Evolutionary conservation across 2,797 vertebrate genomes (phyloP), one percentile per base, ranked within the genome.

Genomic region (Heteromormyrus szaboi): DNA sequence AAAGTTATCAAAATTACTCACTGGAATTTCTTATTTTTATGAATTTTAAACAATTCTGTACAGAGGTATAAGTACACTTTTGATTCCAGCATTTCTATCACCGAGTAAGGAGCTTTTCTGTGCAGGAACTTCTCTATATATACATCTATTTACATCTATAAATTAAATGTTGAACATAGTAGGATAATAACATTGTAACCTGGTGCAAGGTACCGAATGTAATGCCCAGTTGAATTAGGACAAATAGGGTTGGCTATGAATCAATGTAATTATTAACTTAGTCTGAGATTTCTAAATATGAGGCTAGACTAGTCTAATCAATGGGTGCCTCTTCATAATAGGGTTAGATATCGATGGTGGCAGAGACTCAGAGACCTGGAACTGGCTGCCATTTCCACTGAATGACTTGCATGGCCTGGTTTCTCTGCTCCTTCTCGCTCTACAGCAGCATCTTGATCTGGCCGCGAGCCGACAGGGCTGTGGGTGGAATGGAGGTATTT

Each of bases 1-100:
- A 99, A 99, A 99, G 97, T 97, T 98, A 99, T 96, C 95, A 96
- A 95, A 86, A 86, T 84, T 84, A 84, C 7, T 51, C 6, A 33
- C 25, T 56, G 84, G 29, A 56, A 37, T 86, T n/a, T n/a, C n/a
- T n/a, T 41, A 56, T 51, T 54, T 14, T 54, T 86, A 2, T 84
- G 44, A 25, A 22, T 84, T 48, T 50, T 84, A 51, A 84, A 84
- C 19, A 51, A 41, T 79, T 84, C 81, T 11, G 44, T 83, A 46
- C 44, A 83, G 19, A 19, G 44, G 17, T 81, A 81, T 22, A 46
- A n/a, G 41, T 22, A 22, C 22, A 50, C 79, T 25, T 83, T 46
- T n/a, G 44, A 22, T n/a, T 25, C 17, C 81, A 84, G 17, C 1
- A 19, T 44, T 19, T 79, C 72, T 8, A 5, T 29, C 25, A 33